Percentiles rank a stretch among this genome's conserved stretches.
phyloP scores from a whole-genome alignment of 2,888 invertebrate genomes.

The Melanostoma mellinum region DNA sequence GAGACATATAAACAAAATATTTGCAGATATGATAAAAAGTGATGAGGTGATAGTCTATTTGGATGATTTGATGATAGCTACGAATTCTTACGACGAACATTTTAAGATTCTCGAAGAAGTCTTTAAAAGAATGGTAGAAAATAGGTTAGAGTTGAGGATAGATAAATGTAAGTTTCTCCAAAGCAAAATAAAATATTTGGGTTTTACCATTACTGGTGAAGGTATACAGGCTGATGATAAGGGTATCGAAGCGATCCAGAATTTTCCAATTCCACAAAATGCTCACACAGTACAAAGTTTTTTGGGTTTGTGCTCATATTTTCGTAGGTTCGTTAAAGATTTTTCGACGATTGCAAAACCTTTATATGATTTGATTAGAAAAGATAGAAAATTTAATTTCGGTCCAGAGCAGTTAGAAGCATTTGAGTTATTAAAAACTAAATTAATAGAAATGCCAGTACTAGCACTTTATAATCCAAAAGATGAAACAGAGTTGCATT shows the following conservation, averaged over 20 bases:
- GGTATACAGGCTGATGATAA: slow-evolving; percentile 22
- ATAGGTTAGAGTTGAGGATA: slow-evolving; percentile 12
- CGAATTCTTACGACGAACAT: slow-evolving; percentile 14
- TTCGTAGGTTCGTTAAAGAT: slow-evolving; percentile 34
- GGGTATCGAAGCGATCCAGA: background rate
- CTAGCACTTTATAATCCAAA: slow-evolving; percentile 75
- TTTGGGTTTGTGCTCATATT: slow-evolving; percentile 11
- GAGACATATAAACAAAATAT: no score
- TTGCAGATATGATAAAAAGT: no score
- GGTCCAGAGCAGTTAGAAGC: background rate
- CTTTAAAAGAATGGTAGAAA: slow-evolving; percentile 17
- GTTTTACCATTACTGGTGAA: background rate
- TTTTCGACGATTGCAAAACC: slow-evolving; percentile 28
- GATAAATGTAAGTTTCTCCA: slow-evolving; percentile 19
- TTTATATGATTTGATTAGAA: slow-evolving; percentile 14
- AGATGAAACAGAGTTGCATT: slow-evolving; percentile 75
- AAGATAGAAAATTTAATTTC: background rate
- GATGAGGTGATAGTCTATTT: slow-evolving; percentile 13
- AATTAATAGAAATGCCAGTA: slow-evolving; percentile 71
- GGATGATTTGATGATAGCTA: slow-evolving; percentile 25
- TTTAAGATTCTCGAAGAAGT: slow-evolving; percentile 22
- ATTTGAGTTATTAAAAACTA: background rate
- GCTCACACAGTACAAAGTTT: slow-evolving; percentile 15
- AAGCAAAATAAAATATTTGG: slow-evolving; percentile 4
- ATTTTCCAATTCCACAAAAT: slow-evolving; percentile 27